Percentiles rank a stretch among this genome's conserved stretches.
Conservation (phyloP, 2,113 vertebrate genomes). For the Tragelaphus imberbis region DNA sequence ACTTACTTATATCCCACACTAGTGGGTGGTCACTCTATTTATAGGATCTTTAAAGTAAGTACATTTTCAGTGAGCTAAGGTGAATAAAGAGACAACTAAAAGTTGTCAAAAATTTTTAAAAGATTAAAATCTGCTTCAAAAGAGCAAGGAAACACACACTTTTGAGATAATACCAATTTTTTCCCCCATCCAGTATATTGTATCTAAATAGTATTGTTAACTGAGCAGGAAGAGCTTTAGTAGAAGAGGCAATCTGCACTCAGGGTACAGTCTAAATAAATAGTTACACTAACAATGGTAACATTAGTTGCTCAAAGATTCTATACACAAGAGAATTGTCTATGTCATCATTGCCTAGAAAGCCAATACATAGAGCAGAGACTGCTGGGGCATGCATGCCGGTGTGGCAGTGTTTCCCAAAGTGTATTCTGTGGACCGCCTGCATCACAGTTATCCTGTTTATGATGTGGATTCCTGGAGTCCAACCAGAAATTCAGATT, state of each 20-base stretch:
- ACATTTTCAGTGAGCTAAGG: background rate
- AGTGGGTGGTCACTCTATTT: background rate
- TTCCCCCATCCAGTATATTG: background rate
- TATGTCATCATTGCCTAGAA: background rate
- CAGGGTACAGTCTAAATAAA: background rate
- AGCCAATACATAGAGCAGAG: background rate
- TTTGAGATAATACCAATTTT: slow-evolving; percentile 17
- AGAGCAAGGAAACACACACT: background rate
- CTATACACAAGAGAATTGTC: background rate
- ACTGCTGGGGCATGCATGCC: background rate
- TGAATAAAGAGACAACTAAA: background rate
- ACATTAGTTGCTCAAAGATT: background rate
- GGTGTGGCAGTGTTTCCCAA: background rate
- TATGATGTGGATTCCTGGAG: background rate
- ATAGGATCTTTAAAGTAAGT: background rate
- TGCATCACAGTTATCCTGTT: background rate
- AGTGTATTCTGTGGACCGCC: background rate
- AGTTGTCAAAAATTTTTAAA: background rate
- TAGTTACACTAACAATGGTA: background rate
- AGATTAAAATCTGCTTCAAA: background rate
- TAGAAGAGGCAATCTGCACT: background rate
- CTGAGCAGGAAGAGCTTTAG: background rate
- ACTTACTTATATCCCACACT: background rate
- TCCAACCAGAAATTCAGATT: background rate
- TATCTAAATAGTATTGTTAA: background rate